Evolutionary conservation across 2,888 invertebrate genomes (phyloP), one percentile per base, ranked within the genome.

Genomic region (Marasmarcha lunaedactyla): DNA sequence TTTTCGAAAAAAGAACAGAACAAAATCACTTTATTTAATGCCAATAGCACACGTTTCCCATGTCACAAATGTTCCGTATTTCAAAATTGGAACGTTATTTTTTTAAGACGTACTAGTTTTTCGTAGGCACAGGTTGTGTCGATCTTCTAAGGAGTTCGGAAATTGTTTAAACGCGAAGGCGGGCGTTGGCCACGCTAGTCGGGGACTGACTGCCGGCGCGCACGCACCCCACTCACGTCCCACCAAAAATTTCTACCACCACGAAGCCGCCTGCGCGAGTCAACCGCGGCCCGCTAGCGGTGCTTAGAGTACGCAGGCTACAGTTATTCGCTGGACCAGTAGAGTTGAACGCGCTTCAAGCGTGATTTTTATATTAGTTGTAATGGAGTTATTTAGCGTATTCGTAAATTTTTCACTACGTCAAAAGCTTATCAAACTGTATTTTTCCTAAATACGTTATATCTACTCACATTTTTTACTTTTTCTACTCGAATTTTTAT

Each of bases 211-310:
- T 78, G 76, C 37, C 60, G 59, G 71, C 79, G 77, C 76, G 59
- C 49, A 74, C 78, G 79, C 81, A 81, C 79, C 81, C 81, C 78
- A 79, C 81, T 79, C 68, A 73, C 41, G 20, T 41, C 77, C 74
- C 72, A 78, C 79, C 78, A 69, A 20, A 77, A 71, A 70, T 71
- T 74, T 73, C 74, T 76, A 71, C 79, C 79, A 79, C 78, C 74
- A 64, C 63, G 54, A 59, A 48, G 46, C 49, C 44, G 37, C 49
- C 63, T 66, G 71, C 60, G 69, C 54, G 52, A 52, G 45, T 53
- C 53, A 67, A 62, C 51, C 53, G 64, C 61, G 76, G 73, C 62
- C 70, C 71, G 73, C 71, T 55, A 30, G 9, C 30, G 9, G 30
- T 30, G n/a, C 30, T 30, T 20, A 11, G n/a, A 35, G 15, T 35